Conservation (phyloP, 2,113 vertebrate genomes). For the Pteronura brasiliensis region DNA sequence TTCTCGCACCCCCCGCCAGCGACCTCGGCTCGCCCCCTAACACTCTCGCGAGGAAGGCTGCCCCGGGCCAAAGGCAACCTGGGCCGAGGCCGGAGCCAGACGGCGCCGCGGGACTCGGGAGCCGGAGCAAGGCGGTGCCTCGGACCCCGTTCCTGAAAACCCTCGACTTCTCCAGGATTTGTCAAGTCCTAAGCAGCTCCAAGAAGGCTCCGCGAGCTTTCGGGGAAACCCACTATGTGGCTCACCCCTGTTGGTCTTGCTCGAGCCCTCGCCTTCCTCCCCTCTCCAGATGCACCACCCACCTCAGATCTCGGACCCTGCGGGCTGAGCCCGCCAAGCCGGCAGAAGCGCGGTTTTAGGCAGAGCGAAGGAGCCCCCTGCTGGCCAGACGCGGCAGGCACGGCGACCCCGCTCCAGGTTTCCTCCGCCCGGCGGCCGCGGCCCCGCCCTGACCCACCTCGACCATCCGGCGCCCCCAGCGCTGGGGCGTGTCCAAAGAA, state of each 20-base stretch:
- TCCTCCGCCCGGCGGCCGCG: neutral
- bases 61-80: neutral
- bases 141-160: neutral
- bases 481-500: neutral
- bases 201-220: neutral
- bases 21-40: neutral
- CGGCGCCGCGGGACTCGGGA: neutral
- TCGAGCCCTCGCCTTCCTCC: neutral
- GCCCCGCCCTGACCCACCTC: neutral
- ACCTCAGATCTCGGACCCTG: neutral
- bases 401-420: neutral
- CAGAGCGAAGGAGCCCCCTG: slow-evolving; percentile 81
- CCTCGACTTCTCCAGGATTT: neutral
- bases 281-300: neutral
- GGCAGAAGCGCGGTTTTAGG: neutral
- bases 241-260: neutral
- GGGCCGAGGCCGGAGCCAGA: neutral
- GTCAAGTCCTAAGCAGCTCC: neutral
- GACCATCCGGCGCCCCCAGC: neutral
- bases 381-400: slow-evolving; percentile 62
- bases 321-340: neutral
- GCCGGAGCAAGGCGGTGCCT: neutral
- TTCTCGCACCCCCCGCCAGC: neutral
- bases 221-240: neutral
- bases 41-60: neutral